Evolutionary conservation across 2,113 vertebrate genomes (phyloP), one percentile per base, ranked within the genome.

Genomic region (Prietella phreatophila): DNA sequence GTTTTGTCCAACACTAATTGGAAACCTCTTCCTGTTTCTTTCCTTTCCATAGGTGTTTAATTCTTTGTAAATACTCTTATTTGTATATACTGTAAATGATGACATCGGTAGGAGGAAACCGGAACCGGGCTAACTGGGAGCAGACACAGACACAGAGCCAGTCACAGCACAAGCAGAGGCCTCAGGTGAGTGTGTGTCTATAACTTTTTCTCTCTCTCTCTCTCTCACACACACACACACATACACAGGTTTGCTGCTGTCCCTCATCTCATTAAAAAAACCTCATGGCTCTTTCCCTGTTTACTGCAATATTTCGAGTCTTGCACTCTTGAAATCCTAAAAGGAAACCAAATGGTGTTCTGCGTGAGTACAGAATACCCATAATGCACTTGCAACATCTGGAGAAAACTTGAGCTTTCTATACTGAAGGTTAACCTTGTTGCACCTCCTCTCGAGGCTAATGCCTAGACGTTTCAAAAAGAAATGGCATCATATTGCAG

Each of bases 61-160:
- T 95, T 91, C 96, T 96, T 98, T 99, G 98, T 99, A 99, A 98
- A 99, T 99, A 99, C 98, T 98, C 96, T 97, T 99, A 97, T 98
- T 99, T 99, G 97, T 99, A 99, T 99, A 99, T 99, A 99, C 98
- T 99, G 98, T 99, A 99, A 99, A 99, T 99, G 97, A 99, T 99
- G 98, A 99, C 97, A 90, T 99, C 98, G 94, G 96, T 99, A 97
- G 97, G 98, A 95, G 96, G 97, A 86, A 97, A 91, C 96, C 97
- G 97, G 94, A 96, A 97, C 96, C 97, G 97, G 95, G 96, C 96
- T 89, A 98, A 85, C 97, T 99, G 97, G 97, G 98, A 99, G 96
- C 97, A 97, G 96, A 96, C 97, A 94, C 97, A 97, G 96, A 98
- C 96, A 95, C 98, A 98, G 96, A 97, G 96, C 94, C 98, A 99